A percentile compares a stretch with the other conserved stretches of the same genome.
These are phyloP conservation scores for Acheta domesticus DNA, from an alignment of 2,888 invertebrate genomes.

Conservation along the genomic window DNA sequence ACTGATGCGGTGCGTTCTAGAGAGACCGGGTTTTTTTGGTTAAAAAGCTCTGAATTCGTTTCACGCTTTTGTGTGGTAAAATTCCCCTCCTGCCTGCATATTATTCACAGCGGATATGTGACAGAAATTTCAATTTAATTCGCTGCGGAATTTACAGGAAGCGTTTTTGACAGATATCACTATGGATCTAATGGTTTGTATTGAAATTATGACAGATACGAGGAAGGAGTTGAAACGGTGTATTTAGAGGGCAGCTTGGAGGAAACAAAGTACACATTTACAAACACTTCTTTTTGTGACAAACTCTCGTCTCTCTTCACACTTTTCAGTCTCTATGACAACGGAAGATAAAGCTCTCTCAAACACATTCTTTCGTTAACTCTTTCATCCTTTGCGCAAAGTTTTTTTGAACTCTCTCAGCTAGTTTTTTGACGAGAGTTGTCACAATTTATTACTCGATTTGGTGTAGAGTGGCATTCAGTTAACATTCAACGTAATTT, in stretches of 20 bases:
- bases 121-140: background rate
- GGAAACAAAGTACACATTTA: background rate
- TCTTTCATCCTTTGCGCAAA: too few species aligned
- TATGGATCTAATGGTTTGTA: background rate
- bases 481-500: too few species aligned
- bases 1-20: background rate
- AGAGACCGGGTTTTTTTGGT: background rate
- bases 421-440: too few species aligned
- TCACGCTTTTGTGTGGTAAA: slow-evolving; percentile 2
- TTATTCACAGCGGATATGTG: background rate
- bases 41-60: background rate
- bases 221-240: background rate
- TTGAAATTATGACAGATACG: background rate
- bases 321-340: too few species aligned
- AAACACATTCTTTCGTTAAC: too few species aligned
- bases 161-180: background rate
- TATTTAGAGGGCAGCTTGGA: background rate
- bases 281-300: too few species aligned
- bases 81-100: background rate
- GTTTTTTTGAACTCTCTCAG: too few species aligned
- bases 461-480: too few species aligned
- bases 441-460: too few species aligned
- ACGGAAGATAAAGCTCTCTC: too few species aligned
- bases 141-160: background rate
- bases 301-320: too few species aligned